Percentiles rank a stretch among this genome's conserved stretches.
These are phyloP conservation scores for Ochlodes sylvanus DNA, from an alignment of 2,888 invertebrate species.

Conservation along the genomic window DNA sequence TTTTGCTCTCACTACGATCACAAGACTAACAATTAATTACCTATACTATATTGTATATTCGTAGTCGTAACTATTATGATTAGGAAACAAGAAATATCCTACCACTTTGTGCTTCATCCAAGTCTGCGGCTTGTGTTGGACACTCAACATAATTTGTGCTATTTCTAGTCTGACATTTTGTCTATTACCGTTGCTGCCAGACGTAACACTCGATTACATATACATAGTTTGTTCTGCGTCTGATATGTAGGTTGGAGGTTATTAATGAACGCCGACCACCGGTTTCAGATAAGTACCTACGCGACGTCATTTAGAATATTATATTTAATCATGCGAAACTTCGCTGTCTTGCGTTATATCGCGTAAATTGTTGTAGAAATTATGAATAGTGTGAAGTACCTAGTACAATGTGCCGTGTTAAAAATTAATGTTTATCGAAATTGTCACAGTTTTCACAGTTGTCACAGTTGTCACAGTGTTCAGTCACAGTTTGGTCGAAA, in stretches of 20 bases:
- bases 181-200: constrained; percentile 59
- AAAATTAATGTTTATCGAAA: too few species aligned
- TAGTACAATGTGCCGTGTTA: too few species aligned
- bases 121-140: neutral
- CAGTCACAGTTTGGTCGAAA: too few species aligned
- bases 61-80: neutral
- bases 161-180: constrained; percentile 61
- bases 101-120: neutral
- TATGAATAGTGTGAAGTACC: too few species aligned
- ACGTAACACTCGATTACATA: constrained; percentile 40
- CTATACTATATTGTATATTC: too few species aligned
- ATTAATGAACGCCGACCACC: constrained; percentile 28
- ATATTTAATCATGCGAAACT: neutral
- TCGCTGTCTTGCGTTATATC: too few species aligned
- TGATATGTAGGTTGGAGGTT: constrained; percentile 34
- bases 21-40: too few species aligned
- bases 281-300: constrained; percentile 9
- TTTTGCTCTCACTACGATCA: too few species aligned
- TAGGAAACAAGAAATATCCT: neutral
- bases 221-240: constrained; percentile 15
- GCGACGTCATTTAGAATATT: constrained; percentile 7
- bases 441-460: too few species aligned
- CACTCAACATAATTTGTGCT: constrained; percentile 44
- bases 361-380: too few species aligned
- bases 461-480: too few species aligned